A percentile compares a stretch with the other conserved stretches of the same genome.
Conservation (phyloP, 2,113 vertebrate genomes). For the Daboia siamensis region DNA sequence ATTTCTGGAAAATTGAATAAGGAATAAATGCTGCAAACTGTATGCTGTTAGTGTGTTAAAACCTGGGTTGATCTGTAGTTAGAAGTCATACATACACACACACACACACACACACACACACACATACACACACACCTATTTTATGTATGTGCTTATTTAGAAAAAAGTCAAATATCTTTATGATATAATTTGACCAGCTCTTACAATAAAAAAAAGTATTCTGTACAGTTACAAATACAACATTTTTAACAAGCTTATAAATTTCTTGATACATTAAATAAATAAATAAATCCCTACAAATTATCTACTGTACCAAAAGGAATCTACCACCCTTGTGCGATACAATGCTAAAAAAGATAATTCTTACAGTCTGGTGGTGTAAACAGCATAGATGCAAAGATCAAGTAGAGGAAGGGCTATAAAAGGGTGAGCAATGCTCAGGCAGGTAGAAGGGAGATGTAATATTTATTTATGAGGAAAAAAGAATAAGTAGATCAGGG, state of each 20-base stretch:
- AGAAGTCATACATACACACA: not conserved
- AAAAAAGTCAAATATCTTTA: not conserved
- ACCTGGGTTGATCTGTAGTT: not conserved
- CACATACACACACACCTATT: not conserved
- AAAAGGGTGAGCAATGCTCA: not conserved
- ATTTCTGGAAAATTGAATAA: not conserved
- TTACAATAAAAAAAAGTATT: not conserved
- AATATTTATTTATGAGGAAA: not conserved
- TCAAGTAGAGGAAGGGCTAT: too few species aligned
- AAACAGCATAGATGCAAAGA: not conserved
- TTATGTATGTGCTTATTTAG: not conserved
- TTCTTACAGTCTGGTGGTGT: not conserved
- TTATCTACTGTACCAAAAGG: not conserved
- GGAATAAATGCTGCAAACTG: not conserved
- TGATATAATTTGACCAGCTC: not conserved
- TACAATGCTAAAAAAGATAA: not conserved
- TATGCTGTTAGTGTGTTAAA: not conserved
- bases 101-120: too few species aligned
- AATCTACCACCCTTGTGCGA: not conserved
- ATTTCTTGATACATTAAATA: not conserved
- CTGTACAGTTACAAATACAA: not conserved
- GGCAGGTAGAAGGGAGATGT: not conserved
- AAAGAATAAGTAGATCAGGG: not conserved
- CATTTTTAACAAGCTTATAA: not conserved
- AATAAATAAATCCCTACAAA: not conserved